Conservation (phyloP, 2,888 invertebrate genomes). For the Elegia similella region DNA sequence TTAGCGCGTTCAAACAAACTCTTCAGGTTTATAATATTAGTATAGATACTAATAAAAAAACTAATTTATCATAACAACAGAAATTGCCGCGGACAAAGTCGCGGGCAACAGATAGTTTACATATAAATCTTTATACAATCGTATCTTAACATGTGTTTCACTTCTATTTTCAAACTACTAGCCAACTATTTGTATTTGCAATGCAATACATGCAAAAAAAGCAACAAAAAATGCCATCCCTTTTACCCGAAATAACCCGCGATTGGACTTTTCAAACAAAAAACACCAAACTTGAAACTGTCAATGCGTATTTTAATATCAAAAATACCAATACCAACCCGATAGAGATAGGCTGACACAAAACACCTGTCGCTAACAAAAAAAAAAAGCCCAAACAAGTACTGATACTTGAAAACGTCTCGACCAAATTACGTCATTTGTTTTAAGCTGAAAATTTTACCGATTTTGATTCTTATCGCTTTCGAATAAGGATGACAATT, state of each 20-base stretch:
- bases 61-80: too few relatives aligned
- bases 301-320: slow-evolving; percentile 7
- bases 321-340: slow-evolving; percentile 7
- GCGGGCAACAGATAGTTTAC: too few relatives aligned
- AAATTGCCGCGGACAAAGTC: too few relatives aligned
- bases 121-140: too few relatives aligned
- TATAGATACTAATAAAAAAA: too few relatives aligned
- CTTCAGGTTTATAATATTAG: too few relatives aligned
- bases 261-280: neutral
- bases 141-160: too few relatives aligned
- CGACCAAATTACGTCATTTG: neutral
- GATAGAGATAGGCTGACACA: slow-evolving; percentile 12
- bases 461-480: neutral
- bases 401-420: slow-evolving; percentile 37
- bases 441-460: neutral
- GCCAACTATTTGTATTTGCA: neutral
- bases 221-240: neutral
- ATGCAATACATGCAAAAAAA: neutral
- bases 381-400: slow-evolving; percentile 34
- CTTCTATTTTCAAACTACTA: neutral
- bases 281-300: neutral
- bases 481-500: neutral
- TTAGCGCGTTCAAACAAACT: too few relatives aligned
- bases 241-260: neutral
- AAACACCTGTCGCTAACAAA: slow-evolving; percentile 24